Evolutionary conservation across 2,888 invertebrate species (phyloP).

Genomic region (Apocheima hispidaria): DNA sequence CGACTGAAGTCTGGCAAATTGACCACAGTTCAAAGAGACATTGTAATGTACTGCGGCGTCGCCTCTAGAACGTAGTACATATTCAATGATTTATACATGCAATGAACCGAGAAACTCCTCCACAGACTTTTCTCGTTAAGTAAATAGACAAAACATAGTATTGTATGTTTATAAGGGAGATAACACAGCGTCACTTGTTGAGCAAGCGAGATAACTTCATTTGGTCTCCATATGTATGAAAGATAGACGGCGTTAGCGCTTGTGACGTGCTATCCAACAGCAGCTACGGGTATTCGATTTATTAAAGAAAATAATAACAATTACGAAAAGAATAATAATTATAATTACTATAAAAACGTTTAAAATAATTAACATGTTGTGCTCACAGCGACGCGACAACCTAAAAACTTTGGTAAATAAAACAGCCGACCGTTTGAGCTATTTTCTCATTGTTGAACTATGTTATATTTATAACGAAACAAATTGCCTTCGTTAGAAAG

Average conservation of each 20-base stretch:
- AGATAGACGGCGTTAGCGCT: neutral
- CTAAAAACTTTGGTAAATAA: slow-evolving; percentile 76
- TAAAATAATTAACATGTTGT: slow-evolving; percentile 45
- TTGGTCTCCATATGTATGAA: too few relatives aligned
- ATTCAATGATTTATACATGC: too few relatives aligned
- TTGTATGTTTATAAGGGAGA: slow-evolving; percentile 5
- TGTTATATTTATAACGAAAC: too few relatives aligned
- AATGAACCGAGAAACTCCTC: too few relatives aligned
- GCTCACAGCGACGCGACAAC: slow-evolving; percentile 64
- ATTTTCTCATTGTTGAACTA: slow-evolving; percentile 21
- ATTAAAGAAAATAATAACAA: slow-evolving; percentile 2
- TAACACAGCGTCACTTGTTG: neutral
- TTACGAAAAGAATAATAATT: neutral
- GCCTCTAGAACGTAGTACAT: too few relatives aligned
- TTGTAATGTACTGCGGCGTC: too few relatives aligned
- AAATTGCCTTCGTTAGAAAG: too few relatives aligned
- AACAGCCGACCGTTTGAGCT: slow-evolving; percentile 44
- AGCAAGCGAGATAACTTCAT: neutral
- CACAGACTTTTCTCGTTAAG: too few relatives aligned
- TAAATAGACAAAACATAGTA: too few relatives aligned
- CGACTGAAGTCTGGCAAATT: too few relatives aligned
- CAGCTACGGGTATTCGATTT: neutral
- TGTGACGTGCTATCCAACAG: neutral
- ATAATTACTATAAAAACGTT: slow-evolving; percentile 7
- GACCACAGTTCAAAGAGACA: too few relatives aligned